These are phyloP conservation scores for Hirtodrosophila cameraria DNA, from an alignment of 2,888 invertebrate species.

Conservation along the genomic window DNA sequence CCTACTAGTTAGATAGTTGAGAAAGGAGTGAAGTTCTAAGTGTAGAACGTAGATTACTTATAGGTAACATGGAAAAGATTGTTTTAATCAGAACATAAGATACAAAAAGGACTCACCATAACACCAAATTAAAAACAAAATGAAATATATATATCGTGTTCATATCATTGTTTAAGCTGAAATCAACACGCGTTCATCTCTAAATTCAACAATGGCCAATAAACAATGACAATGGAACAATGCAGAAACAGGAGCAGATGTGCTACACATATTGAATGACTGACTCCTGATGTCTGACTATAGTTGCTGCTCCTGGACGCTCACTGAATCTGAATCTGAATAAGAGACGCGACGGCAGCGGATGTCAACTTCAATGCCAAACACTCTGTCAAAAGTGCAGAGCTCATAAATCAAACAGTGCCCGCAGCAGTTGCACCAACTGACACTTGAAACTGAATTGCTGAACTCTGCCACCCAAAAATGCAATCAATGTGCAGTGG, in stretches of 20 bases:
- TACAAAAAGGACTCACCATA: no score
- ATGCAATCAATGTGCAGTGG: constrained; percentile 47
- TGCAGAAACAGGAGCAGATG: constrained; percentile 30
- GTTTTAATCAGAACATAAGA: no score
- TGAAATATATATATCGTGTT: no score
- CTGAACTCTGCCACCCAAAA: constrained; percentile 27
- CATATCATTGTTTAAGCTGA: no score
- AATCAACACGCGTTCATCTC: no score
- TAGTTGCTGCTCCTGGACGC: constrained; percentile 14
- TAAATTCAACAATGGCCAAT: constrained; percentile 54
- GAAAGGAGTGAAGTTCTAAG: no score
- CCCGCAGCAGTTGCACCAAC: constrained; percentile 25
- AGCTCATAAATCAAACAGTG: constrained; percentile 66
- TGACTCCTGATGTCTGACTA: constrained; percentile 6
- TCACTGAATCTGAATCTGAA: constrained; percentile 2
- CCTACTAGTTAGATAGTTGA: no score
- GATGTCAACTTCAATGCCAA: constrained; percentile 53
- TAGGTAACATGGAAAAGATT: no score
- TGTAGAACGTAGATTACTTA: no score
- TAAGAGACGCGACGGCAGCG: constrained; percentile 13
- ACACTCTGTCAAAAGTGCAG: constrained; percentile 73
- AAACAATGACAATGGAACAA: constrained; percentile 56
- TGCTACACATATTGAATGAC: constrained; percentile 4
- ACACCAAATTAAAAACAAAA: no score
- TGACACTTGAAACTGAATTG: constrained; percentile 52